These are phyloP conservation scores for Haplochromis burtoni DNA, from an alignment of 2,113 vertebrate genomes.

Conservation along the genomic window DNA sequence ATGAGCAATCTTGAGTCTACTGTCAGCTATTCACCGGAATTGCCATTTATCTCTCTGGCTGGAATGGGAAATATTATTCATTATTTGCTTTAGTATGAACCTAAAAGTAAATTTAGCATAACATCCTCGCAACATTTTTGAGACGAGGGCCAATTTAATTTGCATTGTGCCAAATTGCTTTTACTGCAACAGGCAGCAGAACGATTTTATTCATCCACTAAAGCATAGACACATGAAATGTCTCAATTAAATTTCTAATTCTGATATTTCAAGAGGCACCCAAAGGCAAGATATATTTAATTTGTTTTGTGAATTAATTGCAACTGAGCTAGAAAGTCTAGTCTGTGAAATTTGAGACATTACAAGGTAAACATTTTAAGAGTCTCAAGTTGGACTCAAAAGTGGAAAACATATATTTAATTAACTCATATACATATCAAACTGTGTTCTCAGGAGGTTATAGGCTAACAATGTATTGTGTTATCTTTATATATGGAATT, in stretches of 20 bases:
- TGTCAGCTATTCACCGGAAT: background rate
- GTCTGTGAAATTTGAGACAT: background rate
- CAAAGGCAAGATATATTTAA: background rate
- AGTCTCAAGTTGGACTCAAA: background rate
- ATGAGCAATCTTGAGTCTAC: background rate
- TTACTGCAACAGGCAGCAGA: background rate
- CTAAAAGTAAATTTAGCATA: background rate
- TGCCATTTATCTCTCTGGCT: background rate
- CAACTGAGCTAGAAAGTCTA: background rate
- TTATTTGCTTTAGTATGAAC: background rate
- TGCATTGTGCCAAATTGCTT: background rate
- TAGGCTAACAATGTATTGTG: background rate
- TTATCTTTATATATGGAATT: background rate
- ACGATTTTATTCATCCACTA: background rate
- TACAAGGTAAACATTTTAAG: background rate
- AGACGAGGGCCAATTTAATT: background rate
- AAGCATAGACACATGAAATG: slow-evolving; percentile 16
- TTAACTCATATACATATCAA: background rate
- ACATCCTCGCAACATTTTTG: background rate
- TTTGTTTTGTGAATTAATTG: slow-evolving; percentile 1
- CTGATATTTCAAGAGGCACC: slow-evolving; percentile 35
- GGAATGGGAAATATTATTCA: background rate
- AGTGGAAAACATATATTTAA: background rate
- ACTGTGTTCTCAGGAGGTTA: background rate
- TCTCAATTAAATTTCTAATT: slow-evolving; percentile 60